Conservation (phyloP, 2,113 vertebrate species). For the Neotragus moschatus region DNA sequence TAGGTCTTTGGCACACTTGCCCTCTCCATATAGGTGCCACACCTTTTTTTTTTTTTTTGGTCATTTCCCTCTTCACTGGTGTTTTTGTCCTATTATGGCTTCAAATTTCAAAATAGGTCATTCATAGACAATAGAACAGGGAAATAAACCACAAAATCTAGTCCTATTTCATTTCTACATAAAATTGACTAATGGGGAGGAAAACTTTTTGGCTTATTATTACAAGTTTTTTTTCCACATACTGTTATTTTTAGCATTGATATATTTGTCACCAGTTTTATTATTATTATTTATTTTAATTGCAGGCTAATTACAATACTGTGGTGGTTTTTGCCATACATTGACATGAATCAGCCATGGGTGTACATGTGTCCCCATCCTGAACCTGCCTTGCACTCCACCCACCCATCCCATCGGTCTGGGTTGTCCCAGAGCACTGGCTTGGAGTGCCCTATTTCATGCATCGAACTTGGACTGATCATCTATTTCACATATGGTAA, state of each 20-base stretch:
- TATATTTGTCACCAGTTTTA: neutral
- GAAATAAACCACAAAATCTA: neutral
- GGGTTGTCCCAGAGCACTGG: neutral
- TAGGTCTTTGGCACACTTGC: neutral
- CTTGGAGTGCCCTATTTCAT: neutral
- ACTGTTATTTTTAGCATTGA: neutral
- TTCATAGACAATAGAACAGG: neutral
- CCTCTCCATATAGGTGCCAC: neutral
- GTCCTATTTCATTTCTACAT: neutral
- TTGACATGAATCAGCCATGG: neutral
- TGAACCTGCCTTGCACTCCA: neutral
- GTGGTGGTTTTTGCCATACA: neutral
- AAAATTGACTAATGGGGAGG: neutral
- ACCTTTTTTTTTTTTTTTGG: neutral
- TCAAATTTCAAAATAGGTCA: constrained; percentile 11
- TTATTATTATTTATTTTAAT: neutral
- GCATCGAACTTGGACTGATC: neutral
- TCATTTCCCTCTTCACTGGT: neutral
- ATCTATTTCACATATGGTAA: neutral
- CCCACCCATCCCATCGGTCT: neutral
- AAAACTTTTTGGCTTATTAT: neutral
- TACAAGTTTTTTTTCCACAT: neutral
- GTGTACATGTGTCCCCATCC: neutral
- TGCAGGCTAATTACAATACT: neutral
- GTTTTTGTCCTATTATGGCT: neutral